Evolutionary conservation across 35 echinoderm and acorn worm genomes (phyloP), one percentile per base, ranked within the genome.

Genomic region (Strongylocentrotus purpuratus): DNA sequence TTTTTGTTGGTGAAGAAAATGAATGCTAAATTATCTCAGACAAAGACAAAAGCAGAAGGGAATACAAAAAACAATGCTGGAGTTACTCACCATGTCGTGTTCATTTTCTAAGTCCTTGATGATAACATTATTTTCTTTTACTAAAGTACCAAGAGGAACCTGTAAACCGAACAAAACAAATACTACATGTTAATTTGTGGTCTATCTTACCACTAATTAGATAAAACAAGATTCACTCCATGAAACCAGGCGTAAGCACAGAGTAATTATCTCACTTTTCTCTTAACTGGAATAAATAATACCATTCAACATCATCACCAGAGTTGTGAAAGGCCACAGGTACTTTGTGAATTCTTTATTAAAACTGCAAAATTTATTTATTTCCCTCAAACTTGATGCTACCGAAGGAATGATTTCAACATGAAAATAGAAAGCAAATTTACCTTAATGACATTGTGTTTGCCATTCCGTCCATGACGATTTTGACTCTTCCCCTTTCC

Each of bases 71-170:
- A 33, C 47, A 87, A 70, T 28, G 2, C n/a, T 45, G 47, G 7
- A 86, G 33, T 28, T 22, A 92, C 88, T 92, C 93, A 99, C 98
- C 93, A 95, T 86, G 32, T 99, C 98, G 70, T 96, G 95, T 88
- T 97, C 96, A 61, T 92, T 94, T 33, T 97, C 96, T 11, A 99
- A 95, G 92, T 99, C 98, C 32, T 32, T 91, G 14, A 99, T 15
- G 2, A 65, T 91, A 2, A 85, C 94, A 41, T 94, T 90, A 32
- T 96, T 86, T 70, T 99, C 97, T 86, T 97, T 99, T 0, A 99
- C 32, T 6, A 99, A 86, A 18, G 98, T 99, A 48, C 98, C 98
- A 33, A 99, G 60, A 28, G 98, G 98, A 91, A 99, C 98, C 98
- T 99, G 86, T 2, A 86, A 33, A 96, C 31, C 47, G 32, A 15